These are phyloP conservation scores for Malurus alboscapulatus DNA, from an alignment of 2,113 vertebrate genomes.

Conservation along the genomic window DNA sequence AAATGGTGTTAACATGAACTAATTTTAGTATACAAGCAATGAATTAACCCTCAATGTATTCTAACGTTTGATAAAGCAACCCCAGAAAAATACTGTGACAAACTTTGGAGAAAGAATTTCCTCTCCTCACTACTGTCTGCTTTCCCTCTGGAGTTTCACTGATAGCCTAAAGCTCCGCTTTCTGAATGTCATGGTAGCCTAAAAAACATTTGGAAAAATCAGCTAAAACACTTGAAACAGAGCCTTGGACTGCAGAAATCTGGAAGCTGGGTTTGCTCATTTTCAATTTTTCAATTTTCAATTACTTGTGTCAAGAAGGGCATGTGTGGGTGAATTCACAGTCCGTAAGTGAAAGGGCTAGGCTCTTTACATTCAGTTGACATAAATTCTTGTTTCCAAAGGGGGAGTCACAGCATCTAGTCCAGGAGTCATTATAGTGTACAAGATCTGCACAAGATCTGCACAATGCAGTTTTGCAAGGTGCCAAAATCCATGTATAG, in stretches of 20 bases:
- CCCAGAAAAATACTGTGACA: not conserved
- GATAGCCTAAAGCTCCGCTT: not conserved
- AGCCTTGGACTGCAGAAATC: not conserved
- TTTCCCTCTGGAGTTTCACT: not conserved
- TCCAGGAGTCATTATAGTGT: not conserved
- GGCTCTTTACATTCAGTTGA: not conserved
- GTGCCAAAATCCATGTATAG: not conserved
- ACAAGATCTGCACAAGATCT: not conserved
- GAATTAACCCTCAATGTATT: not conserved
- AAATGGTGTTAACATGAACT: not conserved
- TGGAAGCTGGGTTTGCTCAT: not conserved
- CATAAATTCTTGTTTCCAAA: not conserved
- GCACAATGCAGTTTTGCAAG: not conserved
- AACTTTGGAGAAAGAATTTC: not conserved
- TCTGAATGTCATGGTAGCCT: not conserved
- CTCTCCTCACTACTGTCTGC: accelerated
- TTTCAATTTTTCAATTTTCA: not conserved
- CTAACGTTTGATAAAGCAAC: not conserved
- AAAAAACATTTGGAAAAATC: not conserved
- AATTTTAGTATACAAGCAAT: not conserved
- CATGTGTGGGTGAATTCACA: not conserved
- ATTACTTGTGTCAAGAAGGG: not conserved
- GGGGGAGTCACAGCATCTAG: not conserved
- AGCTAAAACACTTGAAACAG: not conserved
- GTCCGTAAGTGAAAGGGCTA: not conserved